phyloP scores from a whole-genome alignment of 2,888 invertebrate species.

The Fissipunctia ypsillon region DNA sequence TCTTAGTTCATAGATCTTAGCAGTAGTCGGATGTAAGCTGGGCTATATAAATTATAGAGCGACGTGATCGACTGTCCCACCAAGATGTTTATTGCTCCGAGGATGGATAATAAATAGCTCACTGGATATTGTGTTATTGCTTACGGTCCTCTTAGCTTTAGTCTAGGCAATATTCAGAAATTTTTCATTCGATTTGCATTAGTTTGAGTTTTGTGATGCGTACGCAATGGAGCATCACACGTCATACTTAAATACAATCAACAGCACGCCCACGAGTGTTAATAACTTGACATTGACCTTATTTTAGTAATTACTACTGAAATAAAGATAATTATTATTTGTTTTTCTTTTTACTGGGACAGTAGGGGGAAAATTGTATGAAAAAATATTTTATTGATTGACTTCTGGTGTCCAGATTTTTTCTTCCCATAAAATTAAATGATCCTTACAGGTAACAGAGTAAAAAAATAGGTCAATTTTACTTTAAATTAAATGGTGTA shows the following conservation, averaged over 20 bases:
- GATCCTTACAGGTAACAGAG: neutral
- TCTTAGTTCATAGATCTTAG: constrained; percentile 46
- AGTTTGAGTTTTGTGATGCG: neutral
- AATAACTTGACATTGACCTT: neutral
- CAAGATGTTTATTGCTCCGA: constrained; percentile 41
- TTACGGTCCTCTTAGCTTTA: neutral
- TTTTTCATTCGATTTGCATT: neutral
- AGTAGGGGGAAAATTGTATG: neutral
- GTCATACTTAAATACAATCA: neutral
- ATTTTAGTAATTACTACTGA: neutral
- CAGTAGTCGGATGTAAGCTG: constrained; percentile 40
- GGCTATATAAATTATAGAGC: constrained; percentile 30
- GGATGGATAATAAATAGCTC: constrained; percentile 20
- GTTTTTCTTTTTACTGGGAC: neutral
- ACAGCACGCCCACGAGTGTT: no score
- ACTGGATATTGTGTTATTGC: constrained; percentile 8
- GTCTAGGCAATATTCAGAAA: neutral
- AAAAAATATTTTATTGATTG: neutral
- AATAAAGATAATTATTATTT: neutral
- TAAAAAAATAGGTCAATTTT: no score
- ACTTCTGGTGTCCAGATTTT: no score
- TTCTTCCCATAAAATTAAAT: neutral
- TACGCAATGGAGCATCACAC: neutral
- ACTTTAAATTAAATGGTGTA: no score
- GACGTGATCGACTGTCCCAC: constrained; percentile 43